Base-by-base conservation (phyloP, 2,113 vertebrate genomes). In the Osmerus mordax region DNA sequence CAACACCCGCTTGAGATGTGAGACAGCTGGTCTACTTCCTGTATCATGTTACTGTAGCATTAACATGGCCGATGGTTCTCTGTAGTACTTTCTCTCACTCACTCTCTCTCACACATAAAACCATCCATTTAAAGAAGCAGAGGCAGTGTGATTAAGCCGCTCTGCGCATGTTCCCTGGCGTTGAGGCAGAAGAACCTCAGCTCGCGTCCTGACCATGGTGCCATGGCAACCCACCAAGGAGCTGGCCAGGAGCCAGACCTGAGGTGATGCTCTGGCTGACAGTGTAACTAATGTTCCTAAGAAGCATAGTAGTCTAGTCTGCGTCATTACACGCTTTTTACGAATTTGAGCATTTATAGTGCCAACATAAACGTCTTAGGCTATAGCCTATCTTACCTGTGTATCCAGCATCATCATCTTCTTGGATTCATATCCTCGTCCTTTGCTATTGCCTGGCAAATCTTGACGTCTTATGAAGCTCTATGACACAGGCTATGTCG, bases 331-430 rank as follows among this genome's bases (percentile, higher is more conserved):
- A 4, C 54, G 18, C 5, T 55, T 0, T 55, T 55, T 55, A 55
- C 18, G 25, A 28, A 28, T 28, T 3, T 28, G 25, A 28, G 2
- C 25, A 28, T 28, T 28, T 28, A 28, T 36, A 47, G 41, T 9
- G 54, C 18, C 54, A 16, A 18, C 8, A 18, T 56, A 18, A 19
- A 56, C 15, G n/a, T 7, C 15, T 56, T 9, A 47, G 9, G 41
- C 41, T 47, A 36, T 7, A 36, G 25, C 25, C 25, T 3, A 36
- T 15, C n/a, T 63, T 85, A 85, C 83, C 83, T 85, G 83, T 65
- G 83, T 82, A 76, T 85, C 83, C 75, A 85, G 78, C 81, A 83
- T 83, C 83, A 85, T 85, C 83, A 80, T 84, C 78, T 82, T 80
- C 73, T 76, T 77, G 75, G 73, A 71, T 71, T 82, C 83, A 85